Evolutionary conservation across 2,888 invertebrate species (phyloP), one percentile per base, ranked within the genome.

Genomic region (Criorhina ranunculi): DNA sequence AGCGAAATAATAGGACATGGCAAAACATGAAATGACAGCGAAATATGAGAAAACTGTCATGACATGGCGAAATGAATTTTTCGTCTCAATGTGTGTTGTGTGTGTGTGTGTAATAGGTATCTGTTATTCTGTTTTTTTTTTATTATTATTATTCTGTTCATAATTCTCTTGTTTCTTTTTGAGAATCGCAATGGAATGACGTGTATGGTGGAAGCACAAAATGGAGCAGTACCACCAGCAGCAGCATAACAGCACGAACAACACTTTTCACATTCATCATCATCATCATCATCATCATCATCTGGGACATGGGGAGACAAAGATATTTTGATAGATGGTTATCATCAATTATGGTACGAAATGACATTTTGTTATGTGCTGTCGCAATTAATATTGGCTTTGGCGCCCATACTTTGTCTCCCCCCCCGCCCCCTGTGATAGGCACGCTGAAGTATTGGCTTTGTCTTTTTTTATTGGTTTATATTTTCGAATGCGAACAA

Each of bases 301-400:
- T 72, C 72, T 46, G 82, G 46, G 37, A 59, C 44, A 46, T 60
- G 64, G 59, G 66, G 64, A 72, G 70, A 66, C 66, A 73, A 78
- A 83, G 83, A 83, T 83, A 83, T 83, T 83, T 79, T 83, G 83
- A 83, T 79, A 83, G 83, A 83, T 83, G 83, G 83, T 78, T 83
- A 83, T 83, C 79, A 83, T 83, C 83, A 83, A 83, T 83, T 83
- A 83, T 73, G 72, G 79, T 79, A 83, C 62, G 78, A 83, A 83
- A 83, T 83, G 83, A 83, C 83, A 83, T 83, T 83, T 79, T 79
- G 83, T 83, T 83, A 79, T 83, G 73, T 73, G 83, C 83, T 78
- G 72, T 83, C 83, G 79, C 83, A 83, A 83, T 83, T 83, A 83
- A 78, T 78, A 83, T 79, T 79, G 79, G 73, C 66, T 83, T 78